Percentiles rank a stretch among this genome's conserved stretches.
Conservation (phyloP, 1,140 invertebrate species). For the Zaprionus camerounensis region DNA sequence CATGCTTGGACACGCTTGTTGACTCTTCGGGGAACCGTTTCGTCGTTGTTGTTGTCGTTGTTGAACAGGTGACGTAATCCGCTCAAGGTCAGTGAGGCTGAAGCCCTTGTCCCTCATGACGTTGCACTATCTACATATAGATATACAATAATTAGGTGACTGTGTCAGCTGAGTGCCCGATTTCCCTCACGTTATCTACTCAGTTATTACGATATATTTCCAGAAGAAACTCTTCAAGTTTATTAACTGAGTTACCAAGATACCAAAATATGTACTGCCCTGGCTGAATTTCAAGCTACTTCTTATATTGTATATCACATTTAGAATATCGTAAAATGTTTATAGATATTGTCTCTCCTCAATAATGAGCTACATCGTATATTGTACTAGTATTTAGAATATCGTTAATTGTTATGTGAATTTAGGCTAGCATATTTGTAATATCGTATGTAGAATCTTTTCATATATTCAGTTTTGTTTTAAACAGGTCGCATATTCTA, state of each 20-base stretch:
- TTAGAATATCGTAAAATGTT: too few relatives aligned
- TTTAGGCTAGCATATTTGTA: too few relatives aligned
- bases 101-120: background rate
- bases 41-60: constrained; percentile 6
- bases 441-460: too few relatives aligned
- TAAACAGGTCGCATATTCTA: too few relatives aligned
- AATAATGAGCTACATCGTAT: too few relatives aligned
- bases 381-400: too few relatives aligned
- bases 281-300: fast-evolving
- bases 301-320: too few relatives aligned
- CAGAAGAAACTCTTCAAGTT: background rate
- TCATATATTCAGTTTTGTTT: too few relatives aligned
- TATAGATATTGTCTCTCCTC: too few relatives aligned
- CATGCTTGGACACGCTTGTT: constrained; percentile 12
- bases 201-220: background rate
- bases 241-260: background rate
- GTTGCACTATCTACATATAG: constrained; percentile 38
- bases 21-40: constrained; percentile 14
- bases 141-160: background rate
- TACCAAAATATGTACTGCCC: too few relatives aligned
- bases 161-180: background rate
- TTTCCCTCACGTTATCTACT: background rate
- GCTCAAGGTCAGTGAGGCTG: constrained; percentile 58
- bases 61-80: constrained; percentile 62
- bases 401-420: too few relatives aligned